Base-by-base conservation (phyloP, 2,113 vertebrate genomes). In the Anguilla rostrata region DNA sequence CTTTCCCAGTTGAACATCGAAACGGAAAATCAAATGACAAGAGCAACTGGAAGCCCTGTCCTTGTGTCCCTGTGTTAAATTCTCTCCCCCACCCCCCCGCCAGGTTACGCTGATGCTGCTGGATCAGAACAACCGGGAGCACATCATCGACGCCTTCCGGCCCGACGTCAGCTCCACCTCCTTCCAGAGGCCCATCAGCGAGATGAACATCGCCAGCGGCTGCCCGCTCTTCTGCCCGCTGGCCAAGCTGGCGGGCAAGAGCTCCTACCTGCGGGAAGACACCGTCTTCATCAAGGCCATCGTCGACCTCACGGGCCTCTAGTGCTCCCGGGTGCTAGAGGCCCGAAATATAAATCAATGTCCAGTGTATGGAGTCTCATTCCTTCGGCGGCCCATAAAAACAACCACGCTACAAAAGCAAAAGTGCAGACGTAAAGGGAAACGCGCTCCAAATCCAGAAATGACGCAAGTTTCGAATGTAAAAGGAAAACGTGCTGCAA, bases 161-260 rank as follows among this genome's bases (percentile, higher is more conserved):
- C 98, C 98, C 0, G 98, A 99, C 0, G 94, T 98, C 71, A 94
- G 94, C 0, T 99, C 98, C 1, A 97, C 96, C 0, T 99, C 98
- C 53, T 99, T 99, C 92, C 97, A 98, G 95, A 93, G 96, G 57
- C 98, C 98, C 0, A 89, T 97, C 91, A 96, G 95, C 0, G 98
- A 99, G 84, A 99, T 99, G 98, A 99, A 99, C 94, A 97, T 99
- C 0, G 98, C 98, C 90, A 99, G 98, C 0, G 98, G 98, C 88
- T 99, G 98, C 90, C 98, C 98, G 0, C 97, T 99, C 40, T 99
- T 99, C 95, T 99, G 97, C 87, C 98, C 98, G 0, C 94, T 99
- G 85, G 94, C 95, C 0, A 96, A 97, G 89, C 95, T 99, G 94
- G 97, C 98, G 0, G 91, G 95, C 80, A 98, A 98, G 92, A 97